Evolutionary conservation across 2,888 invertebrate genomes (phyloP).

Genomic region (Xylocampa areola): DNA sequence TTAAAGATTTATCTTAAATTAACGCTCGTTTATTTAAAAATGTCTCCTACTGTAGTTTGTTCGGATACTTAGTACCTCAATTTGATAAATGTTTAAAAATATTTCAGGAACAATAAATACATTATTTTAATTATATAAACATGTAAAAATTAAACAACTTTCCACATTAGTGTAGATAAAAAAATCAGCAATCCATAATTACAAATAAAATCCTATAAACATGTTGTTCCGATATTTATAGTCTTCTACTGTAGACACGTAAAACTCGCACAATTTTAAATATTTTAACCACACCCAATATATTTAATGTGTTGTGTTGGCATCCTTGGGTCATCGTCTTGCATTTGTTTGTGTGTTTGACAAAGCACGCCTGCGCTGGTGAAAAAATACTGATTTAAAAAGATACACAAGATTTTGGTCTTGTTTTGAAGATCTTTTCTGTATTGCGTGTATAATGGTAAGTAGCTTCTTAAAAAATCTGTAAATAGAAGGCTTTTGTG

Average conservation of each 20-base stretch:
- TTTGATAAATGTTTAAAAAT: slow-evolving; percentile 12
- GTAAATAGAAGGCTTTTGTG: background rate
- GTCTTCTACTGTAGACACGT: slow-evolving; percentile 8
- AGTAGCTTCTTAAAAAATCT: slow-evolving; percentile 6
- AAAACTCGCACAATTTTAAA: background rate
- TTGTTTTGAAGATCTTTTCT: slow-evolving; percentile 9
- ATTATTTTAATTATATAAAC: background rate
- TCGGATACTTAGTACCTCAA: slow-evolving; percentile 5
- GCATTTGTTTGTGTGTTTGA: background rate
- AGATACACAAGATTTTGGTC: slow-evolving; percentile 11
- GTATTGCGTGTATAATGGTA: slow-evolving; percentile 6
- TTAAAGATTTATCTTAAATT: too few relatives aligned
- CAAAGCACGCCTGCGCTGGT: background rate
- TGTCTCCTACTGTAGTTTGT: slow-evolving; percentile 15
- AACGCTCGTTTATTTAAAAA: background rate
- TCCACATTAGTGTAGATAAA: background rate
- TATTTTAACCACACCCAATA: too few relatives aligned
- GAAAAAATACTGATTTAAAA: slow-evolving; percentile 6
- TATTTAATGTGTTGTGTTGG: background rate
- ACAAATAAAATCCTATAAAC: slow-evolving; percentile 6
- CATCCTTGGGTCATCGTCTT: background rate
- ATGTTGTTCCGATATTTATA: slow-evolving; percentile 7
- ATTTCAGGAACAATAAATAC: slow-evolving; percentile 7
- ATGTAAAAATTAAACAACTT: background rate
- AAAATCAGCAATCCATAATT: background rate